phyloP scores from a whole-genome alignment of 2,113 vertebrate genomes.

The Nipponia nippon region DNA sequence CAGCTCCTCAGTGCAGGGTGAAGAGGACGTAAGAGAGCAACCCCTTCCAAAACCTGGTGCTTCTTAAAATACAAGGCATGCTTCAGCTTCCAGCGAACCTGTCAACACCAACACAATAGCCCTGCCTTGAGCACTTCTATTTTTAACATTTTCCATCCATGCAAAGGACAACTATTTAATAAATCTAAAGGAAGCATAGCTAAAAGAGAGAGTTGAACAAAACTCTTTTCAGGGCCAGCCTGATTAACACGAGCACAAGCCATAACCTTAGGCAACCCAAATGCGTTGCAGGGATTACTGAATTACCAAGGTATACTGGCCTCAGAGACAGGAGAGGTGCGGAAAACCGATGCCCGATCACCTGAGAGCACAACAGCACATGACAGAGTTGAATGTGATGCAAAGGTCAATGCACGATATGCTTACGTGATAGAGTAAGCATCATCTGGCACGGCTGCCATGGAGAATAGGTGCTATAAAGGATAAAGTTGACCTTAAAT shows the following conservation, averaged over 20 bases:
- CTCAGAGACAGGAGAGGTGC: background rate
- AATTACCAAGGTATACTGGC: accelerated
- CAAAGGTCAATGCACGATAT: accelerated
- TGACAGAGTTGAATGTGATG: accelerated
- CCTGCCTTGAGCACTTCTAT: background rate
- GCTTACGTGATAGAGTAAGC: background rate
- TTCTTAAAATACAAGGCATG: background rate
- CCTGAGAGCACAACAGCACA: background rate
- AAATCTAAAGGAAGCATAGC: background rate
- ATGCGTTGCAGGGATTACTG: background rate
- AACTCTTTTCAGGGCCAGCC: background rate
- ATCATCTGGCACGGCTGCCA: background rate
- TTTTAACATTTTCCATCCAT: constrained; percentile 50
- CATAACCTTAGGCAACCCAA: background rate
- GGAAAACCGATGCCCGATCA: background rate
- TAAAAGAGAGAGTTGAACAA: background rate
- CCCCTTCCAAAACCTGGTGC: background rate
- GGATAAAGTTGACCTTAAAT: background rate
- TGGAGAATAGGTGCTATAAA: background rate
- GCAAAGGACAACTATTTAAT: background rate
- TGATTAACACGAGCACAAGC: background rate
- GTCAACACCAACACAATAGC: constrained; percentile 33
- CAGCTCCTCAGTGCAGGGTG: background rate
- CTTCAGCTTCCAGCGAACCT: background rate
- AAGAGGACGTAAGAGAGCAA: background rate